Conservation (phyloP, 2,888 invertebrate species). For the Mythimna albipuncta region DNA sequence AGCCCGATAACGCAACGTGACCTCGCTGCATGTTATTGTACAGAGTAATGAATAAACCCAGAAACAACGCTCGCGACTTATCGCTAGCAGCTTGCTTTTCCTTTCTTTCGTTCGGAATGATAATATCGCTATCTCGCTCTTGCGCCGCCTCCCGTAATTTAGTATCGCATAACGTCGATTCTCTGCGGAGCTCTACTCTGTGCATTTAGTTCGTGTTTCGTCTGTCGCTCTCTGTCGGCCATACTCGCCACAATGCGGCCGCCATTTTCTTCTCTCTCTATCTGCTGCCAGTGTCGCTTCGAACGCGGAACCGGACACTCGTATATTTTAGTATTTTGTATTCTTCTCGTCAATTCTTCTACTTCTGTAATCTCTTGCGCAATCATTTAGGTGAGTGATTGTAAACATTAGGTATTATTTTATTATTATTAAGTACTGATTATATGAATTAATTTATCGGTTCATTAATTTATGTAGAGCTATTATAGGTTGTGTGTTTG, state of each 20-base stretch:
- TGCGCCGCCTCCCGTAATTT: conserved; percentile 51
- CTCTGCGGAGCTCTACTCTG: conserved; percentile 72
- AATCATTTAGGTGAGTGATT: conserved; percentile 64
- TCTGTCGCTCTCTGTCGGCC: conserved; percentile 74
- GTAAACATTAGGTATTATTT: conserved; percentile 51
- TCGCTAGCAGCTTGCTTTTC: conserved; percentile 53
- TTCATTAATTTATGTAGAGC: neutral
- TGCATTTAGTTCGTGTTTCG: conserved; percentile 73
- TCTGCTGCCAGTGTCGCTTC: conserved; percentile 83
- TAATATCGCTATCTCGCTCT: conserved; percentile 66
- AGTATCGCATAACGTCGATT: conserved; percentile 37
- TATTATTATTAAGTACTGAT: conserved; percentile 16
- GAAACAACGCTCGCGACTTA: conserved; percentile 55
- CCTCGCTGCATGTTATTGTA: conserved; percentile 72
- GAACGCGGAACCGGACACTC: conserved; percentile 76
- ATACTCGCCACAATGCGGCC: conserved; percentile 65
- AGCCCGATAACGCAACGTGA: conserved; percentile 75
- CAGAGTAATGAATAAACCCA: conserved; percentile 75
- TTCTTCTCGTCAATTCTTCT: conserved; percentile 83
- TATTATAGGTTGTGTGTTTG: neutral
- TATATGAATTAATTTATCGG: neutral
- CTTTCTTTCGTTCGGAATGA: conserved; percentile 55
- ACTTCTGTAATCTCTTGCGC: conserved; percentile 77
- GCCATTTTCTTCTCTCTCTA: conserved; percentile 90
- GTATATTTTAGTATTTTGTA: conserved; percentile 71